Evolutionary conservation across 2,113 vertebrate species (phyloP), one percentile per base, ranked within the genome.

Genomic region (Pantherophis guttatus): DNA sequence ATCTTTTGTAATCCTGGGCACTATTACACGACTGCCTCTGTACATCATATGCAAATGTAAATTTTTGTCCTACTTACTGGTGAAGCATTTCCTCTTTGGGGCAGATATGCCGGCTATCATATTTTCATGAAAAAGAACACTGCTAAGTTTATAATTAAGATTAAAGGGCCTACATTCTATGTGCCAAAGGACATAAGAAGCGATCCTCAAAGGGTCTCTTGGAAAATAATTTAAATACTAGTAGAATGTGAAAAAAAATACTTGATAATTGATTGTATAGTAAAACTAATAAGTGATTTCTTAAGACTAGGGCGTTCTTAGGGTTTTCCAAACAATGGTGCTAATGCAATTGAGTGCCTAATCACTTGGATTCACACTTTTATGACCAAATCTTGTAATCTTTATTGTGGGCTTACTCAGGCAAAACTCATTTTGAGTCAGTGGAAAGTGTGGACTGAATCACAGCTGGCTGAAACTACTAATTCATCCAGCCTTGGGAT

Each of bases 391-490:
- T 91, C 87, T 70, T 81, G 89, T 0, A 3, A 90, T 57, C 85
- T 95, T 95, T 93, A 53, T 62, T 86, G 93, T 91, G 94, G 59
- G 1, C 50, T 95, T 53, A 58, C 5, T 86, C 62, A 89, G 55
- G 23, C 29, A 90, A 96, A 62, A 62, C 65, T 92, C 57, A 21
- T 88, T 39, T 54, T 91, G 91, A 95, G 94, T 90, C 87, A 94
- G 8, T 87, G 88, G 85, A 94, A 88, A 95, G 57, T 1, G 15
- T 93, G 90, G 89, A 81, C 44, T 11, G 50, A 92, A 54, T 54
- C 90, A 81, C 0, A 1, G 57, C 90, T 75, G 62, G 89, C 26
- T 29, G 85, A 94, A 33, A 88, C 93, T 94, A 3, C 44, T 91
- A 91, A 93, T 92, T 57, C 93, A 94, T 6, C 13, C 9, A 53